These are phyloP conservation scores for Sebastes wilsoni DNA, from an alignment of 2,797 vertebrate species.

Conservation along the genomic window DNA sequence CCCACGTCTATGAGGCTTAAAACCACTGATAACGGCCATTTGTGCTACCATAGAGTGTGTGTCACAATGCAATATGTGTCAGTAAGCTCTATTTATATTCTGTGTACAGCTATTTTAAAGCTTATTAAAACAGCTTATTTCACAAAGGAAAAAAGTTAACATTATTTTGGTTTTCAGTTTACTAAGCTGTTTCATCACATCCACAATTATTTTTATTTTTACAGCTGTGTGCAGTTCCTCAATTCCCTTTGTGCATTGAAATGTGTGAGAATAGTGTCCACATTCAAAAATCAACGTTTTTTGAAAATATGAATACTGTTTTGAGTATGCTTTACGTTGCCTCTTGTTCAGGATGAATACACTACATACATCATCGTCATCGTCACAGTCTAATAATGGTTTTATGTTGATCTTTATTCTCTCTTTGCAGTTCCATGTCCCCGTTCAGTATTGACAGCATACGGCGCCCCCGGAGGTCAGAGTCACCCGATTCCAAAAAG, in stretches of 20 bases:
- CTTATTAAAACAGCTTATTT: neutral
- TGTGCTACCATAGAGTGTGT: neutral
- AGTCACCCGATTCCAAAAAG: constrained; percentile 98
- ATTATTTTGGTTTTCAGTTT: neutral
- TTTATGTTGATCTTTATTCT: neutral
- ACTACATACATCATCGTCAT: neutral
- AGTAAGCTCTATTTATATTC: neutral
- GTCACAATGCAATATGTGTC: neutral
- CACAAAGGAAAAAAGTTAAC: neutral
- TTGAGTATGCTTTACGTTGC: neutral
- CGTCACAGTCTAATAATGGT: neutral
- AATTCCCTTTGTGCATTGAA: neutral
- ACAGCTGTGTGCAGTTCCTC: neutral
- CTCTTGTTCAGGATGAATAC: neutral
- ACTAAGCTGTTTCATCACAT: neutral
- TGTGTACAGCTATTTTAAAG: neutral
- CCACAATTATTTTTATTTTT: neutral
- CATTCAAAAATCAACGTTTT: neutral
- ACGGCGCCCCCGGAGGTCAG: constrained; percentile 94
- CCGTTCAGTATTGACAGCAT: constrained; percentile 99
- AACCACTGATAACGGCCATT: neutral
- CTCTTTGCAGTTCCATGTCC: constrained; percentile 91
- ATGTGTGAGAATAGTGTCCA: neutral
- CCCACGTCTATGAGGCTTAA: too few species aligned
- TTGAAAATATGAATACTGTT: neutral